Evolutionary conservation across 2,113 vertebrate species (phyloP), one percentile per base, ranked within the genome.

Genomic region (Grantiella picta): DNA sequence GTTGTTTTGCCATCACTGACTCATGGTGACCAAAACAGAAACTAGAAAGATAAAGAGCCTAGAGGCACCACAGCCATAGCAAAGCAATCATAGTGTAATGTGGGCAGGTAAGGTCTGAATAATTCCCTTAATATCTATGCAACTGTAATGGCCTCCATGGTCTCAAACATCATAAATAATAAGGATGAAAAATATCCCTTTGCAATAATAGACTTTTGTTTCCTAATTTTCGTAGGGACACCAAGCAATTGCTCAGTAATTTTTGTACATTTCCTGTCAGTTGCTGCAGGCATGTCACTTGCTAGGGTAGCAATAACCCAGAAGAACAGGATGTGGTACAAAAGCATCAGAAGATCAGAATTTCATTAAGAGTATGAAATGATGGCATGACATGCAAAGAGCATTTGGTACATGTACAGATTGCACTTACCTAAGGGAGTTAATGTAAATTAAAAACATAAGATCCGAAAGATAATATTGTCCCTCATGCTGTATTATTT

Each of bases 151-250:
- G 40, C 56, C 54, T 89, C 59, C 73, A 71, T 92, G n/a, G 78
- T 88, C 95, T 96, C 92, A 68, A 80, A 88, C 18, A 81, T 54
- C 38, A 68, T 90, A 71, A 89, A 69, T 86, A 80, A 73, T 52
- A 90, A 72, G 54, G 31, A 89, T 88, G 35, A 91, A 96, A 96
- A 93, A 82, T 50, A 94, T 68, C 42, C 38, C 40, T 73, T 83
- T 31, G 18, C 47, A 83, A 54, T 89, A 73, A 87, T 68, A 92
- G 89, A 82, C 5, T 36, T 56, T n/a, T 52, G 35, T 91, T 92
- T 66, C 86, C 78, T 91, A 42, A 72, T 73, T 82, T 72, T 91
- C 59, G 28, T 73, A 21, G 25, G 24, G 59, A 75, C 47, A 77
- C 27, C 40, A 84, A 73, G 57, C 12, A 59, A 89, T 82, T 82